A percentile compares a stretch with the other conserved stretches of the same genome.
phyloP scores from a whole-genome alignment of 2,113 vertebrate species.

The Myrmecophaga tridactyla region DNA sequence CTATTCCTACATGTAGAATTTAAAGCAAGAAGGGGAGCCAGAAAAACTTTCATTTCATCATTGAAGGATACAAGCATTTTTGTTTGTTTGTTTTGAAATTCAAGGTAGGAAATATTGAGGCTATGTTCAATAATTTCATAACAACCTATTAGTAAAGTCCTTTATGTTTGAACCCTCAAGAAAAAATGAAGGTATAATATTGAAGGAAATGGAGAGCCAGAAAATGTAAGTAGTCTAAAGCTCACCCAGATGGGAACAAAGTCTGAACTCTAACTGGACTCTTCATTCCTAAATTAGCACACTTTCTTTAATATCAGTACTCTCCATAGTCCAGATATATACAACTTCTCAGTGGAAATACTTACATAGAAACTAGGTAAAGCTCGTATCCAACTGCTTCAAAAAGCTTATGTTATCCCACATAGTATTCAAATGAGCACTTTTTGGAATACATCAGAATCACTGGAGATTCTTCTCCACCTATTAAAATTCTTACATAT shows the following conservation, averaged over 20 bases:
- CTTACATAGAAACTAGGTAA: neutral
- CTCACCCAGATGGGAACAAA: neutral
- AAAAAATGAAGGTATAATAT: neutral
- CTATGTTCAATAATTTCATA: neutral
- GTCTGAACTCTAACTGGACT: neutral
- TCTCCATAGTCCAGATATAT: neutral
- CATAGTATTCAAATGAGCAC: neutral
- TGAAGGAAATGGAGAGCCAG: neutral
- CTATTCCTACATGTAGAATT: neutral
- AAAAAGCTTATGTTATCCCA: neutral
- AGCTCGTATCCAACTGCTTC: neutral
- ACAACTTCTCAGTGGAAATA: neutral
- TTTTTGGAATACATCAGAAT: neutral
- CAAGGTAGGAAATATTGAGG: neutral
- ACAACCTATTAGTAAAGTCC: neutral
- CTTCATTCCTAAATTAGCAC: neutral
- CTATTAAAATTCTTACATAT: conserved; percentile 8
- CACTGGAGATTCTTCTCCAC: neutral
- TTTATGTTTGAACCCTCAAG: neutral
- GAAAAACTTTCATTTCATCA: neutral
- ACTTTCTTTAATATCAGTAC: neutral
- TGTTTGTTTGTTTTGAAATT: neutral
- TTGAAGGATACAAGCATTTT: neutral
- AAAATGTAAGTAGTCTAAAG: neutral
- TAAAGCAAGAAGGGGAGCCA: neutral